Evolutionary conservation across 2,797 vertebrate genomes (phyloP), one percentile per base, ranked within the genome.

Genomic region (Oreochromis mossambicus): DNA sequence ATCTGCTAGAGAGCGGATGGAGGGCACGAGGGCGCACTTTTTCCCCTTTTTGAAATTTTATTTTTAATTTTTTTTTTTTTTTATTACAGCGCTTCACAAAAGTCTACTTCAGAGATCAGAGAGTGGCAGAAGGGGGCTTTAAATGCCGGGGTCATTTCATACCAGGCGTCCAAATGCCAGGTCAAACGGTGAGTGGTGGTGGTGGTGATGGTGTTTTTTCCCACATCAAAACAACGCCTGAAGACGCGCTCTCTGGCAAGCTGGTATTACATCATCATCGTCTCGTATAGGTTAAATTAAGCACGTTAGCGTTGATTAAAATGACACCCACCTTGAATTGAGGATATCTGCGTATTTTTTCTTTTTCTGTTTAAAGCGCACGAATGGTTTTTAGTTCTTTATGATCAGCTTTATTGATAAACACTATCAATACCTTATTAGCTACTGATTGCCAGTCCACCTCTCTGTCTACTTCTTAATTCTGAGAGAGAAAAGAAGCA

Each of bases 1-100:
- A 81, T 92, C 88, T 95, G 91, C 90, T 82, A 68, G 88, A 85
- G 92, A 92, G 92, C 82, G 80, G 87, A 88, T 95, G 92, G 93
- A 95, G 92, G 92, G 90, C 94, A 82, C 85, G 50, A 46, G 89
- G 90, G 88, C 88, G 66, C 87, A 78, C 85, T 89, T 90, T 86
- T 68, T 29, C 24, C 15, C 58, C 7, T 36, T 36, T 63, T 36
- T 12, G 2, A 36, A 63, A 63, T 63, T 7, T 54, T 38, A 38
- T 38, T 51, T 5, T 10, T 73, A 78, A 32, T n/a, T n/a, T n/a
- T n/a, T n/a, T n/a, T 32, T 58, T 78, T 63, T 80, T 86, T 21
- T 87, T 46, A 89, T 91, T 82, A 87, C 80, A 77, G 83, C 43
- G 61, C 88, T 86, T 55, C 81, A 83, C 70, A 61, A 85, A 90